A percentile compares a stretch with the other conserved stretches of the same genome.
Conservation (phyloP, 2,888 invertebrate species). For the Hyposoter didymator region DNA sequence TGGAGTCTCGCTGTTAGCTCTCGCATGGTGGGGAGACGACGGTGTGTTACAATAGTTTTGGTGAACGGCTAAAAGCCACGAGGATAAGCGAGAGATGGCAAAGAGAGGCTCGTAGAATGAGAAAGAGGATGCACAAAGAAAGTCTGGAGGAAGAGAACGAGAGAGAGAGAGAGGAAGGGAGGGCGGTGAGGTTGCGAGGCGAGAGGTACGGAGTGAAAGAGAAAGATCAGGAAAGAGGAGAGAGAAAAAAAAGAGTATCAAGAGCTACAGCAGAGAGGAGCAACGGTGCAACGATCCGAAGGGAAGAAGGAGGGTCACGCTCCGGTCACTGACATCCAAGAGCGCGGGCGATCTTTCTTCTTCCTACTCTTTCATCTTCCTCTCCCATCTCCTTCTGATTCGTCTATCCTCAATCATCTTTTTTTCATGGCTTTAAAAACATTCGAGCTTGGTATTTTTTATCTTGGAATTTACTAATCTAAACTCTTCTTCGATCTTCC, state of each 20-base stretch:
- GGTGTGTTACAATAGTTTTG: constrained; percentile 58
- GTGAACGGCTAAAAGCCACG: constrained; percentile 53
- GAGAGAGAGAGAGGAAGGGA: constrained; percentile 29
- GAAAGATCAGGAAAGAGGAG: constrained; percentile 66
- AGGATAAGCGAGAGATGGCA: constrained; percentile 43
- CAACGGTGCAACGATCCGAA: constrained; percentile 80
- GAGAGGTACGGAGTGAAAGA: constrained; percentile 55
- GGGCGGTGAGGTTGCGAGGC: neutral
- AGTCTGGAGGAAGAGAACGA: constrained; percentile 33
- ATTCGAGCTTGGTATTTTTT: constrained; percentile 6
- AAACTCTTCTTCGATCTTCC: constrained; percentile 4
- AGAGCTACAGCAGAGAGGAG: constrained; percentile 56
- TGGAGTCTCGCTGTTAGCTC: constrained; percentile 55
- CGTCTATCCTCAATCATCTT: constrained; percentile 36
- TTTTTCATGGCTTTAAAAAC: constrained; percentile 30
- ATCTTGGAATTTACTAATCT: neutral
- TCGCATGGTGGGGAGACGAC: constrained; percentile 29
- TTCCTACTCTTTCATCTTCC: constrained; percentile 61
- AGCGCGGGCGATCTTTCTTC: constrained; percentile 74
- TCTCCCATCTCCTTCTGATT: constrained; percentile 38
- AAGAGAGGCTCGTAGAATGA: constrained; percentile 34
- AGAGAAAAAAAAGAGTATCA: constrained; percentile 41
- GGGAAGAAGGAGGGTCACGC: constrained; percentile 77
- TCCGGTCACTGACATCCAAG: constrained; percentile 82
- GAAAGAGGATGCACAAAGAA: constrained; percentile 47